Base-by-base conservation (phyloP, 1,140 invertebrate species). In the Physella acuta region DNA sequence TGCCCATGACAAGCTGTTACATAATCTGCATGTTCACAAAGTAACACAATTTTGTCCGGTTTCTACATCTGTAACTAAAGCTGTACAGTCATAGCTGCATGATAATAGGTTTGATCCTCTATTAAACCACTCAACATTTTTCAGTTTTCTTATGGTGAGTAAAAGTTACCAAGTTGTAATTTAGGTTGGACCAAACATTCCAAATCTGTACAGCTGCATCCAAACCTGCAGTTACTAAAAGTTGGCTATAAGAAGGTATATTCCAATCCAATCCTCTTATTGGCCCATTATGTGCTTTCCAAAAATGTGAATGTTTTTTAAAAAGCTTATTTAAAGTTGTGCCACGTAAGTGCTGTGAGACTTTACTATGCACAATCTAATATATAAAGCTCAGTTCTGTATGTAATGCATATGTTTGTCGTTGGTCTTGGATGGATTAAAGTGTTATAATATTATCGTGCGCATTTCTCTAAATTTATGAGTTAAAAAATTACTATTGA, bases 211-310 rank as follows among this genome's bases (percentile, higher is more conserved):
- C 71, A 44, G 67, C 70, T 11, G 72, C 69, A 72, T 85, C 82
- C 81, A 83, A 80, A 3, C 79, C 53, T 26, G 36, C 33, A 73
- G 52, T 68, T 16, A 67, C 26, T 1, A 69, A 31, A n/a, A 69
- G 58, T 49, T 72, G 71, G 36, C 93, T 80, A 59, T 76, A 84
- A 28, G 72, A 63, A 69, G 76, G 51, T 53, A 61, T 28, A 69
- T 80, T 81, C 82, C 82, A 84, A 58, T 73, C 70, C 5, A 82
- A 34, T 61, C 76, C 74, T 58, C 78, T 83, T 20, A 79, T 62
- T 0, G 68, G 73, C 24, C 75, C 71, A 39, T 52, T 37, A 72
- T 82, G 79, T 31, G 56, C 79, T 44, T 53, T 36, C 49, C 75
- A 71, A 30, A 56, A 34, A 60, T 65, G 56, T 36, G 72, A 68